These are phyloP conservation scores for Lutjanus argentimaculatus DNA, from an alignment of 2,797 vertebrate genomes.

Conservation along the genomic window DNA sequence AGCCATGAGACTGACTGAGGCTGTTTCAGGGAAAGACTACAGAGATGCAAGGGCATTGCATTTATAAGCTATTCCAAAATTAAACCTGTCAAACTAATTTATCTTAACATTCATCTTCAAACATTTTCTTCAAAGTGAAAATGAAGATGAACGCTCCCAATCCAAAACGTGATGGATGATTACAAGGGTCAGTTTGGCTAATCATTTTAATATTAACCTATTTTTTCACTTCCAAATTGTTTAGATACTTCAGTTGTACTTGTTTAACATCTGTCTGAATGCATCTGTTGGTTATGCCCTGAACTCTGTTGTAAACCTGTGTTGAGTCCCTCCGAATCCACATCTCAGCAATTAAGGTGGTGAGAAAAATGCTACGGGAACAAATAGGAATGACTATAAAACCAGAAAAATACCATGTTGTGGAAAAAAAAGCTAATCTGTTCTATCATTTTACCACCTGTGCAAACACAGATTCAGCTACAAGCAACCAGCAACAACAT, in stretches of 20 bases:
- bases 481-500: conserved; percentile 17
- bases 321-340: neutral
- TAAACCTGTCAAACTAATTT: conserved; percentile 3
- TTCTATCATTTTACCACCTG: neutral
- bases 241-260: neutral
- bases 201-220: neutral
- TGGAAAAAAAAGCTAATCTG: neutral
- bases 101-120: neutral
- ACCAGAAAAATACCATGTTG: neutral
- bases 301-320: neutral
- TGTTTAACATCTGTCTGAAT: conserved; percentile 10
- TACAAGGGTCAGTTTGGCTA: neutral
- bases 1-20: conserved; percentile 1
- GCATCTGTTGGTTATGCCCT: neutral
- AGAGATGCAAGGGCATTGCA: neutral
- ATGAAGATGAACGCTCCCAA: neutral
- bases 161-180: neutral
- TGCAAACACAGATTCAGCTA: conserved; percentile 15
- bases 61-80: neutral
- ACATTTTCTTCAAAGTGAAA: conserved; percentile 3
- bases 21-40: conserved; percentile 10
- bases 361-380: neutral
- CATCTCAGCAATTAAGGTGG: neutral
- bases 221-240: neutral
- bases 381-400: neutral